A percentile compares a stretch with the other conserved stretches of the same genome.
Evolutionary conservation across 2,888 invertebrate genomes (phyloP).

Genomic region (Hypselothyrea guttata): DNA sequence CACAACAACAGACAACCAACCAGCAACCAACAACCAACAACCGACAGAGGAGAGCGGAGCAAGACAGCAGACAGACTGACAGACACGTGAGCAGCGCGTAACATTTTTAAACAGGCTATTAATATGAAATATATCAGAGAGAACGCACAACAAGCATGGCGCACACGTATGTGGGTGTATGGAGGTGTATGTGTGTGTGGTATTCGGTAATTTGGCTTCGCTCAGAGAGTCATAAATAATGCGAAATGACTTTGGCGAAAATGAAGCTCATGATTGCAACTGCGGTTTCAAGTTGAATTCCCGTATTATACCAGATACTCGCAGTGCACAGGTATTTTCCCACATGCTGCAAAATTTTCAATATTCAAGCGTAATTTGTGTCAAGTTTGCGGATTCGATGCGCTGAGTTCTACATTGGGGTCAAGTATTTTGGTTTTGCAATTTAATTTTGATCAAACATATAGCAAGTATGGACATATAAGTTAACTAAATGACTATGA

Average conservation of each 20-base stretch:
- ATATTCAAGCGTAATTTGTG: neutral
- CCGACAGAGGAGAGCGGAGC: slow-evolving; percentile 10
- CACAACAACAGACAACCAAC: slow-evolving; percentile 20
- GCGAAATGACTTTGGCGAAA: slow-evolving; percentile 47
- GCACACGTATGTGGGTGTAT: neutral
- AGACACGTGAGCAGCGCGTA: slow-evolving; percentile 33
- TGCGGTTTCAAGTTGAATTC: slow-evolving; percentile 31
- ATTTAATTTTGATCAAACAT: too few relatives aligned
- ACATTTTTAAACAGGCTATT: slow-evolving; percentile 72
- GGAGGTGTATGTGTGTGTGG: slow-evolving; percentile 19
- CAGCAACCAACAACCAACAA: slow-evolving; percentile 19
- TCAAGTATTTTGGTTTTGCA: too few relatives aligned
- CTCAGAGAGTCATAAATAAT: slow-evolving; percentile 56
- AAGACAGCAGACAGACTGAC: slow-evolving; percentile 18
- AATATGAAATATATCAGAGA: slow-evolving; percentile 61
- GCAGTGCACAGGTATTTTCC: neutral
- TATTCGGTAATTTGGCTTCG: slow-evolving; percentile 33
- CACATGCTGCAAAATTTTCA: neutral
- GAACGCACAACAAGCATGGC: slow-evolving; percentile 4
- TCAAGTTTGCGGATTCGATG: too few relatives aligned
- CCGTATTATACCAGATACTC: slow-evolving; percentile 3
- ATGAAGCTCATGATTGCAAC: slow-evolving; percentile 56
- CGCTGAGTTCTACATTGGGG: too few relatives aligned
- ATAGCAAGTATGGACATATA: too few relatives aligned
- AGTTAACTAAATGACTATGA: too few relatives aligned